Conservation (phyloP, 1,140 invertebrate species). For the Frieseomelitta varia region DNA sequence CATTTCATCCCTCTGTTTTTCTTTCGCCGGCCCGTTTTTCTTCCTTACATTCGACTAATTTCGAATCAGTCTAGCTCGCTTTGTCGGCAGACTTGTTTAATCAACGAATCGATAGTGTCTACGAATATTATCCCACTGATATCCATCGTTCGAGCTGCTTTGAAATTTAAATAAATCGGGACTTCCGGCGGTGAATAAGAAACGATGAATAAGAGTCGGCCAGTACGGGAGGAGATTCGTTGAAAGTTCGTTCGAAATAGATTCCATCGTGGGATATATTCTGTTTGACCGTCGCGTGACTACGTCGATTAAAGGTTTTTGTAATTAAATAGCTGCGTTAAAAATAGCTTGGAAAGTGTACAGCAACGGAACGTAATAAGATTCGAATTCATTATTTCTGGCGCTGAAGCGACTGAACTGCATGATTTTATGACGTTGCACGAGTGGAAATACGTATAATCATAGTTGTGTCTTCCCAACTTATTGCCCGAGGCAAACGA, state of each 20-base stretch:
- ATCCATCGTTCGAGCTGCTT: constrained; percentile 15
- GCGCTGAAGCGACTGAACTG: neutral
- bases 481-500: too few relatives aligned
- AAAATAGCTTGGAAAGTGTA: neutral
- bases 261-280: neutral
- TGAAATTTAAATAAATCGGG: constrained; percentile 52
- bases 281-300: constrained; percentile 3
- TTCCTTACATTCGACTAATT: neutral
- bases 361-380: neutral
- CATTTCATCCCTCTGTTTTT: constrained; percentile 22
- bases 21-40: constrained; percentile 12
- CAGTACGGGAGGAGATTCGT: neutral
- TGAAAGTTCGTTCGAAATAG: neutral
- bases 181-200: neutral
- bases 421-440: neutral
- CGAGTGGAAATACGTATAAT: too few relatives aligned
- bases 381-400: constrained; percentile 1
- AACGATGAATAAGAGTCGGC: neutral
- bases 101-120: constrained; percentile 37
- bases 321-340: constrained; percentile 5
- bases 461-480: too few relatives aligned
- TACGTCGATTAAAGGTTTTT: constrained; percentile 6
- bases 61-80: constrained; percentile 34
- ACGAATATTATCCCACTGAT: constrained; percentile 47
- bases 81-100: constrained; percentile 47